phyloP scores from a whole-genome alignment of 1,140 invertebrate genomes.

The Pseudomyrmex pallidus region DNA sequence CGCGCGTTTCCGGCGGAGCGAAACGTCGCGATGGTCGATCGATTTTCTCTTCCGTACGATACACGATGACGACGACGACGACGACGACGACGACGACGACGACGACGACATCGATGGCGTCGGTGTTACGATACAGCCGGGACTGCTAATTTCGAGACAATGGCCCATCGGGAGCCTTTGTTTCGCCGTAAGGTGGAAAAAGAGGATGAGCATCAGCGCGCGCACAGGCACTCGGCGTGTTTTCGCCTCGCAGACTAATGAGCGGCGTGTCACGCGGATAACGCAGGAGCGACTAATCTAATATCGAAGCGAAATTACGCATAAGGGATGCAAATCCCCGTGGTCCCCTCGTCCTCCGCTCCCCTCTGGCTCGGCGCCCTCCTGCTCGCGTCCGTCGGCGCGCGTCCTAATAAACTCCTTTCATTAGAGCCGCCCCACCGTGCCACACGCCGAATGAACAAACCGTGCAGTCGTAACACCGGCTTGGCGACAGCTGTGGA shows the following conservation, averaged over 20 bases:
- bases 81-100: constrained; percentile 45
- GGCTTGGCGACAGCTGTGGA: constrained; percentile 70
- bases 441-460: constrained; percentile 66
- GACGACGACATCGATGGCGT: constrained; percentile 51
- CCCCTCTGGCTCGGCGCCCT: constrained; percentile 27
- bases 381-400: constrained; percentile 54
- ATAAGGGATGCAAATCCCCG: constrained; percentile 77
- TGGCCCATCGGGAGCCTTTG: constrained; percentile 67
- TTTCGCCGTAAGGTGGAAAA: constrained; percentile 56
- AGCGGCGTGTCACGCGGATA: constrained; percentile 69
- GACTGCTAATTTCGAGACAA: constrained; percentile 73
- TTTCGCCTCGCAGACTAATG: constrained; percentile 65
- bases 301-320: constrained; percentile 78
- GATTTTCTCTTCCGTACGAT: not conserved
- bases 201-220: constrained; percentile 1
- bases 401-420: constrained; percentile 75
- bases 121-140: constrained; percentile 52
- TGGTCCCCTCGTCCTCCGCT: constrained; percentile 35
- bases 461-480: constrained; percentile 73
- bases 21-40: not conserved
- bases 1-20: not conserved
- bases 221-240: constrained; percentile 18
- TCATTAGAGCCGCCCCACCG: constrained; percentile 68
- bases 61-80: constrained; percentile 10
- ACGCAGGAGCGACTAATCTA: constrained; percentile 74